Evolutionary conservation across 2,888 invertebrate species (phyloP), one percentile per base, ranked within the genome.

Genomic region (Pollenia angustigena): DNA sequence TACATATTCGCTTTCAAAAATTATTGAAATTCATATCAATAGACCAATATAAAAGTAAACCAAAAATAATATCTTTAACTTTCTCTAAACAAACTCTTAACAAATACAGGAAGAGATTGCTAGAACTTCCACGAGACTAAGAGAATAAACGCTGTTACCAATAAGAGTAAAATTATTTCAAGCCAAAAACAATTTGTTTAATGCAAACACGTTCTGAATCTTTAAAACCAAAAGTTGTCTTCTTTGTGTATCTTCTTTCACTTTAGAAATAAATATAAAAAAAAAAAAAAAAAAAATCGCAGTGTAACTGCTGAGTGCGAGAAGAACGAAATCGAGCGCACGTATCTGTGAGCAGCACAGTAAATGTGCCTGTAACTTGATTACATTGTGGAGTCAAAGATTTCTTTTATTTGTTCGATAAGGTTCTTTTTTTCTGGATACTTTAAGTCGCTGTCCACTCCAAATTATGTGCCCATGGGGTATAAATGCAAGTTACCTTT

Each of bases 401-500:
- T 42, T 71, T 54, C 18, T 76, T 64, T 64, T 68, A 18, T 14
- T 48, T 80, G 52, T 18, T 56, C 60, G 60, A 46, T 46, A 23
- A 3, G 60, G 54, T 2, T 58, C 48, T 16, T 54, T 16, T 54
- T 56, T 68, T 79, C 16, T 64, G 58, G 50, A 62, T 54, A 62
- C 74, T 74, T 78, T 11, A 32, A 56, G 54, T 40, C 48, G 74
- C n/a, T 56, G 62, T 23, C 42, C 76, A 64, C 48, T 16, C 11
- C 58, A 58, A 72, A 81, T 18, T 23, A 23, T 68, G n/a, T 48
- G 44, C 4, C 9, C 62, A 18, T n/a, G 12, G 50, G 81, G 78
- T 87, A 87, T 87, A 87, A 87, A 87, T 87, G 81, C 32, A 50
- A 68, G 82, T 81, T 78, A 48, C n/a, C 62, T 78, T 56, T 74